Evolutionary conservation across 2,888 invertebrate species (phyloP).

Genomic region (Limnephilus auricula): DNA sequence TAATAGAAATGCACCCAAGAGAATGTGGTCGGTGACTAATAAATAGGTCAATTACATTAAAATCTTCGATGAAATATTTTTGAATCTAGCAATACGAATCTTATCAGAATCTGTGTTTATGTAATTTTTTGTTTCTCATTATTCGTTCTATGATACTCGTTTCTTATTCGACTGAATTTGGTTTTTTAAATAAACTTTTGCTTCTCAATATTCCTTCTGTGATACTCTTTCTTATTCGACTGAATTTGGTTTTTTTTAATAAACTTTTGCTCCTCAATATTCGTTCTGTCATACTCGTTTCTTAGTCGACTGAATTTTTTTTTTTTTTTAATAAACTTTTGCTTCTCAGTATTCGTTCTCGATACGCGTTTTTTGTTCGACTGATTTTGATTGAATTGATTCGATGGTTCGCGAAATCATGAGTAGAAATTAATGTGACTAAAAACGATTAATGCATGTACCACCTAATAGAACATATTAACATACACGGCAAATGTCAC

Average conservation of each 20-base stretch:
- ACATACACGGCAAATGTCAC: slow-evolving; percentile 14
- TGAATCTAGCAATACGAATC: background rate
- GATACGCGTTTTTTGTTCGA: background rate
- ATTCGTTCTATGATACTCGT: background rate
- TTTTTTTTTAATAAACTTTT: too few relatives aligned
- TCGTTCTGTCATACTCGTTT: background rate
- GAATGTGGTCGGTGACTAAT: background rate
- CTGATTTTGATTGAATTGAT: too few relatives aligned
- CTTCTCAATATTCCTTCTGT: background rate
- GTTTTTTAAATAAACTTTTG: too few relatives aligned
- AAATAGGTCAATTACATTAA: background rate
- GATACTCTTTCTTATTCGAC: background rate
- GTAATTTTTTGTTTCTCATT: background rate
- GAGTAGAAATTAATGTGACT: background rate
- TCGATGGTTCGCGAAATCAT: background rate
- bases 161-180: background rate
- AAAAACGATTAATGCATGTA: background rate
- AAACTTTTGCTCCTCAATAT: background rate
- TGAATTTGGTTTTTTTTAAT: too few relatives aligned
- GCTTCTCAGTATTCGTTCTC: background rate
- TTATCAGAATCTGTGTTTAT: background rate
- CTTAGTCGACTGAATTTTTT: background rate
- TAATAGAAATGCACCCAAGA: background rate
- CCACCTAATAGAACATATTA: background rate
- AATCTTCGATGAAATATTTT: background rate